Conservation (phyloP, 2,888 invertebrate species). For the Cecidostiba fungosa region DNA sequence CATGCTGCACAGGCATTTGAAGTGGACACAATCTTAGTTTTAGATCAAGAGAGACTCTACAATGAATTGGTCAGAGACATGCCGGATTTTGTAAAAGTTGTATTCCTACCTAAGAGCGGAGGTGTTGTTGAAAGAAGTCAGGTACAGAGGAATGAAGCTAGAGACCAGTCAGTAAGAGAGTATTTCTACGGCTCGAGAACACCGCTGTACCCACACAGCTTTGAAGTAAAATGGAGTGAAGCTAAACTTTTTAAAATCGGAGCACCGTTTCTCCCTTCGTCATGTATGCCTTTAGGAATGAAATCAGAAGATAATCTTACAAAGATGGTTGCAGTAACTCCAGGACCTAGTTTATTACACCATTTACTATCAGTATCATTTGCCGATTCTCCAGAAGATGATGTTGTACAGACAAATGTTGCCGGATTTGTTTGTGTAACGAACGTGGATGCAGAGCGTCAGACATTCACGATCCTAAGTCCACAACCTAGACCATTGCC, state of each 20-base stretch:
- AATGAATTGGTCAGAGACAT: slow-evolving; percentile 96
- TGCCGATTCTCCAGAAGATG: slow-evolving; percentile 90
- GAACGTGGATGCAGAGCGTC: slow-evolving; percentile 93
- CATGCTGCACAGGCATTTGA: slow-evolving; percentile 96
- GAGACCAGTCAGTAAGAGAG: slow-evolving; percentile 92
- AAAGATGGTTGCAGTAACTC: slow-evolving; percentile 91
- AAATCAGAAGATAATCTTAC: slow-evolving; percentile 94
- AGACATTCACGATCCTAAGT: slow-evolving; percentile 93
- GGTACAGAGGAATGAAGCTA: slow-evolving; percentile 86
- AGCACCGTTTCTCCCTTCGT: slow-evolving; percentile 95
- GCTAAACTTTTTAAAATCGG: slow-evolving; percentile 96
- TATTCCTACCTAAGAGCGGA: slow-evolving; percentile 96
- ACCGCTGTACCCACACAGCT: slow-evolving; percentile 95
- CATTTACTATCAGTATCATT: slow-evolving; percentile 95
- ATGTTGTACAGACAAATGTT: slow-evolving; percentile 92
- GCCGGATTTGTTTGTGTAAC: slow-evolving; percentile 96
- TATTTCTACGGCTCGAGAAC: slow-evolving; percentile 96
- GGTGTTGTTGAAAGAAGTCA: slow-evolving; percentile 95
- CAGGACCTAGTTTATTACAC: slow-evolving; percentile 90
- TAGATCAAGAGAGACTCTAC: slow-evolving; percentile 97
- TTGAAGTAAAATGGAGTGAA: slow-evolving; percentile 95
- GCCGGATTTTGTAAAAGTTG: slow-evolving; percentile 95
- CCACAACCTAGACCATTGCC: slow-evolving; percentile 97
- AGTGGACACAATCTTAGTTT: slow-evolving; percentile 96
- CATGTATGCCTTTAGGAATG: slow-evolving; percentile 98